Evolutionary conservation across 2,888 invertebrate species (phyloP), one percentile per base, ranked within the genome.

Genomic region (Spatulosminthurus flaviceps): DNA sequence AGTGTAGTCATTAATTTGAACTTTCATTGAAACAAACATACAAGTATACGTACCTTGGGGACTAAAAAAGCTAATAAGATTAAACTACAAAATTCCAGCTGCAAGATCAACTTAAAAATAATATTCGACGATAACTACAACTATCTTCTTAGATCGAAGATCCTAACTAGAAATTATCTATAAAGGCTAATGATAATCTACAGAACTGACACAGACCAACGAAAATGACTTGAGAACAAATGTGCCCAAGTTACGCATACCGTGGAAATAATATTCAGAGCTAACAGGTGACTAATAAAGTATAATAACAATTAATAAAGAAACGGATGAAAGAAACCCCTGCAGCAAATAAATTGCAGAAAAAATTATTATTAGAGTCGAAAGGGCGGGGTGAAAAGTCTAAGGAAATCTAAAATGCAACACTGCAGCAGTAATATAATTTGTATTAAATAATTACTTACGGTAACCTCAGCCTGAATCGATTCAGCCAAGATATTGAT

Each of bases 401-500:
- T 67, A 67, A 19, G 29, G 29, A 67, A 66, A 69, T 26, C 26
- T 19, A 28, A 69, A 29, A 60, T 41, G 64, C 26, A 60, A 51
- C 29, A 73, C 42, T 73, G 24, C 51, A 41, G 34, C 11, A 61
- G 61, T 29, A 60, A 72, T 66, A 77, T 77, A 73, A 60, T 78
- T 72, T 41, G 79, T 28, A 73, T 29, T 79, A 71, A 74, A 67
- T 43, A 77, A 79, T 75, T 79, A 84, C 84, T 85, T 86, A 86
- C 86, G 82, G 83, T 84, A 82, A 86, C 83, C 84, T 85, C 85
- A 82, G 85, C 84, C 86, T 86, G 84, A 74, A 75, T 74, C 74
- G 82, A 83, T 81, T 77, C 79, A 76, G 76, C 76, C 76, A 43
- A 67, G 66, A 66, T 75, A 75, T 61, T 24, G 41, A 70, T 70